These are phyloP conservation scores for Toxotes lorentzi DNA, from an alignment of 2,797 vertebrate genomes.

Conservation along the genomic window DNA sequence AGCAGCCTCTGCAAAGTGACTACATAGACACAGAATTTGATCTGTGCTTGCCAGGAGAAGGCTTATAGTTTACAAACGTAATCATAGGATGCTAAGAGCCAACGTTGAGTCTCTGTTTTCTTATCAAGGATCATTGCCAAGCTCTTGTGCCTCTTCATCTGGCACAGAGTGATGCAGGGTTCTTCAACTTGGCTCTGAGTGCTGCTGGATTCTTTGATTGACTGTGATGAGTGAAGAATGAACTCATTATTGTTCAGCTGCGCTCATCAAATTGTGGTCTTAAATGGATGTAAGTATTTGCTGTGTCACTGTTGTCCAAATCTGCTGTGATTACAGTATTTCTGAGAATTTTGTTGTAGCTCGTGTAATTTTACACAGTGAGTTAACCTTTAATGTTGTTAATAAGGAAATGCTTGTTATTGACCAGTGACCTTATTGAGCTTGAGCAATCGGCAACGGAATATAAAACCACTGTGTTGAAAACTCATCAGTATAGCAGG, in stretches of 20 bases:
- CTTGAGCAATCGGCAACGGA: conserved; percentile 17
- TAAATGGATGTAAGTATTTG: conserved; percentile 25
- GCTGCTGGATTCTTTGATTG: conserved; percentile 19
- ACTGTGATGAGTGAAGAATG: conserved; percentile 17
- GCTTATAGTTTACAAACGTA: neutral
- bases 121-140: conserved; percentile 20
- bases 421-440: conserved; percentile 10
- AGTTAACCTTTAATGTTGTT: conserved; percentile 10
- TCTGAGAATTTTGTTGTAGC: neutral
- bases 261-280: neutral
- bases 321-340: neutral
- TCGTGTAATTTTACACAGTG: neutral
- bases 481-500: conserved; percentile 39
- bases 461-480: conserved; percentile 33
- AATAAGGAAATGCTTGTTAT: conserved; percentile 16
- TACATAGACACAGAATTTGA: neutral
- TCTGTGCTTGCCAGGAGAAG: neutral
- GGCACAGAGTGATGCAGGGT: conserved; percentile 23
- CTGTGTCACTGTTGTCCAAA: conserved; percentile 1
- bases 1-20: neutral
- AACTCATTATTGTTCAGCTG: conserved; percentile 13
- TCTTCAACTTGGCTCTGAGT: conserved; percentile 13
- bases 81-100: neutral
- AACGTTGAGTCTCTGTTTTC: conserved; percentile 1
- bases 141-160: conserved; percentile 34